A percentile compares a stretch with the other conserved stretches of the same genome.
These are phyloP conservation scores for Dicrostonyx torquatus DNA, from an alignment of 2,797 vertebrate species.

Conservation along the genomic window DNA sequence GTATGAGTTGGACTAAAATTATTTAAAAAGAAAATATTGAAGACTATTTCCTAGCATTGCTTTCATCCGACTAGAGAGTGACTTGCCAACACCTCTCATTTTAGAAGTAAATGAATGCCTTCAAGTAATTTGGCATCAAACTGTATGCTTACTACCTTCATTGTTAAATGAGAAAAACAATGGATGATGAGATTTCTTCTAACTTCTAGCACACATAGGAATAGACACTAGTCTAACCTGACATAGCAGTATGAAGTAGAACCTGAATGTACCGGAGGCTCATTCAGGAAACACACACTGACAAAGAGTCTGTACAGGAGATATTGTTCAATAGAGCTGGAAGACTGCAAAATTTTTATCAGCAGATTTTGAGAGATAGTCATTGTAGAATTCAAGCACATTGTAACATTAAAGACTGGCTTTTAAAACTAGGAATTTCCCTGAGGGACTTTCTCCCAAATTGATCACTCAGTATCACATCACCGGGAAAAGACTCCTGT, in stretches of 20 bases:
- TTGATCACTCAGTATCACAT: slow-evolving; percentile 9
- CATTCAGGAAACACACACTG: background rate
- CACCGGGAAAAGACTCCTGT: slow-evolving; percentile 56
- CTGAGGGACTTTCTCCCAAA: background rate
- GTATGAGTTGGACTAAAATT: background rate
- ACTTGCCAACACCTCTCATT: background rate
- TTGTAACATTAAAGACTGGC: background rate
- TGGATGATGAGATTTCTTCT: slow-evolving; percentile 6
- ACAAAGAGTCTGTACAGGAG: background rate
- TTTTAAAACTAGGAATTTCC: slow-evolving; percentile 49
- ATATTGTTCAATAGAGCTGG: background rate
- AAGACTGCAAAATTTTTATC: background rate
- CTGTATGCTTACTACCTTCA: background rate
- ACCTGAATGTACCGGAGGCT: background rate
- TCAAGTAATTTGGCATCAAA: background rate
- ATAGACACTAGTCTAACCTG: background rate
- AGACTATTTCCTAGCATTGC: slow-evolving; percentile 41
- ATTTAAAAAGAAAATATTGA: background rate
- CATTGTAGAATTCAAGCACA: background rate
- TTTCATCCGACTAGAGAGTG: background rate
- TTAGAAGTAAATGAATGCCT: slow-evolving; percentile 46
- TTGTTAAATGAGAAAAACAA: background rate
- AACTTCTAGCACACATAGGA: background rate
- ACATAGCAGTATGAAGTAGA: background rate
- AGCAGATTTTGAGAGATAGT: background rate